These are phyloP conservation scores for Steinernema carpocapsae DNA, from an alignment of 2,888 invertebrate species.

Conservation along the genomic window DNA sequence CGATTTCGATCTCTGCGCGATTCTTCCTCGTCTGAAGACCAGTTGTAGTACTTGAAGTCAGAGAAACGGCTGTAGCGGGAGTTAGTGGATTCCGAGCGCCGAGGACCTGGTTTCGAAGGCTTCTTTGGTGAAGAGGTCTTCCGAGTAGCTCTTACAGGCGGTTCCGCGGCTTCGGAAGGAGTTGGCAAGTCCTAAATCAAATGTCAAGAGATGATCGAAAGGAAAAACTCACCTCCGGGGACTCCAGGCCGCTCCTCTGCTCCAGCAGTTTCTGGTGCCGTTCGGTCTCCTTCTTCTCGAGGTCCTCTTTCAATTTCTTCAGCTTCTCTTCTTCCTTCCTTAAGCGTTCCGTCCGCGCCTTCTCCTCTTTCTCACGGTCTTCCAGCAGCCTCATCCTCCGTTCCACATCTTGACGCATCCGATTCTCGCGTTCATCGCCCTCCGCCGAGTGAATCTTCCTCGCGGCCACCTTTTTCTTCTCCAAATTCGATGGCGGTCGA, in stretches of 20 bases:
- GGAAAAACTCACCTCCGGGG: neutral
- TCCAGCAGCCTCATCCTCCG: constrained; percentile 23
- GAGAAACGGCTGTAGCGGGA: constrained; percentile 37
- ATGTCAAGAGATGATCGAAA: neutral
- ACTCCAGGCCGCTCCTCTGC: constrained; percentile 7
- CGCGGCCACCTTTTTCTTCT: constrained; percentile 15
- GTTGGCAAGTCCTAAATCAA: neutral
- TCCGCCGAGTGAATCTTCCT: constrained; percentile 33
- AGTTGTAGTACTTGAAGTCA: constrained; percentile 39
- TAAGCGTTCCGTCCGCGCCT: neutral
- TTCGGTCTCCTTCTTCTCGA: constrained; percentile 4
- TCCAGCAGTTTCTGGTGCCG: constrained; percentile 14
- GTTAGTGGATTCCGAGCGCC: neutral
- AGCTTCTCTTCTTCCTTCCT: constrained; percentile 25
- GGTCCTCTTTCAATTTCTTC: neutral
- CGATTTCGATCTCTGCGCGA: neutral
- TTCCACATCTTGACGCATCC: constrained; percentile 5
- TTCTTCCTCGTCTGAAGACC: constrained; percentile 36
- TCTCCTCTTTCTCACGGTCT: constrained; percentile 18
- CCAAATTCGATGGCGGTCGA: neutral
- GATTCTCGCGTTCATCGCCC: constrained; percentile 5
- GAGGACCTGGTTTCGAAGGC: neutral
- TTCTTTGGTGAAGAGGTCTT: too few species aligned
- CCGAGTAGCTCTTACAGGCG: neutral
- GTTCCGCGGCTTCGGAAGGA: neutral